Evolutionary conservation across 2,888 invertebrate species (phyloP), one percentile per base, ranked within the genome.

Genomic region (Zaprionus obscuricornis): DNA sequence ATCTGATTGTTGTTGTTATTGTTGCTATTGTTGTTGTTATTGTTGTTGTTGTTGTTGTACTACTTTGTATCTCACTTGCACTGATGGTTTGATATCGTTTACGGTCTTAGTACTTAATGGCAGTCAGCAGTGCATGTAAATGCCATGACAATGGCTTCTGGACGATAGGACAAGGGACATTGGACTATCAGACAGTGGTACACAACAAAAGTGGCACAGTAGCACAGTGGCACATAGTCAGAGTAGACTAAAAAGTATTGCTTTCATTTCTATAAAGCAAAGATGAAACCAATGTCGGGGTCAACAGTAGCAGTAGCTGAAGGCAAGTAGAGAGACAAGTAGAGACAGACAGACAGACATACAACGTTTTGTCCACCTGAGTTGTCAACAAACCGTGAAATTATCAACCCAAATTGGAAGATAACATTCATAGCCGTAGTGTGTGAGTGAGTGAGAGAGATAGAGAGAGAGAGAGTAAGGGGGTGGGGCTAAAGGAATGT

Each of bases 371-470:
- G 74, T 84, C 77, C 85, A 87, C 87, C 87, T 85, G 86, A 85
- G 79, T 86, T 79, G 72, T 82, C 86, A 86, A 84, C 87, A 84
- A 87, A 87, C 73, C 85, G 86, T 85, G 87, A 85, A 86, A 85
- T 87, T 87, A 79, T 86, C 82, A 69, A 79, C 79, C 72, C 70
- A 81, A 84, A 84, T 78, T 75, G 75, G 81, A 85, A 74, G 55
- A 65, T 50, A 59, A 71, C 63, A 46, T 56, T 50, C 46, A 71
- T 52, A 62, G 62, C 51, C 43, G 54, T 54, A 31, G 13, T 51
- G 45, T 42, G 31, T 8, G n/a, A 22, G 11, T 4, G n/a, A 22
- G 11, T 17, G 2, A 27, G 34, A 27, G 3, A 5, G 13, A 8
- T 18, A 11, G n/a, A 20, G 6, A 16, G 4, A 17, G 2, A 11